Evolutionary conservation across 2,888 invertebrate species (phyloP), one percentile per base, ranked within the genome.

Genomic region (Lingula anatina): DNA sequence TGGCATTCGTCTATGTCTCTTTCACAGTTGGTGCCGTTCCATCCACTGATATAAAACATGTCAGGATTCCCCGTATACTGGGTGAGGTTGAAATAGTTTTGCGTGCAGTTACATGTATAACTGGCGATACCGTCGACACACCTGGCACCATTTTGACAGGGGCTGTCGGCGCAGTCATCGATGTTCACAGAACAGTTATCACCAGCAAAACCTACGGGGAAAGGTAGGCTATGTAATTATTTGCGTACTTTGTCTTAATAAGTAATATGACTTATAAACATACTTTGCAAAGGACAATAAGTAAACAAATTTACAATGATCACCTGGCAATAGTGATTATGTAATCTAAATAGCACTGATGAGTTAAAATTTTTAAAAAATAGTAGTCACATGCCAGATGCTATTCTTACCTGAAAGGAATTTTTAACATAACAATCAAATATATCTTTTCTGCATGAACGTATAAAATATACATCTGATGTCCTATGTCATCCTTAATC

Each of bases 41-140:
- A 75, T 0, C 69, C n/a, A n/a, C 71, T 18, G 65, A 50, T 18
- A 54, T 15, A 50, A 68, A 70, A 3, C 31, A 12, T 44, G 92
- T 93, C 51, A 18, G 44, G 61, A 60, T 60, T 43, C 56, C 41
- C 18, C 2, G 7, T 15, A 31, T 18, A 44, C 2, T n/a, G 35
- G 35, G 3, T 44, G 27, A 35, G 36, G 35, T 2, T 36, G 1
- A 21, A 25, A 5, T 25, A 24, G n/a, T 35, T 23, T 24, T 35
- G 28, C 2, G 1, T n/a, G n/a, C 44, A 44, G 7, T 36, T 31
- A 21, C 44, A 27, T n/a, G 9, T 4, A 23, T 27, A 48, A 5
- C 36, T 27, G 9, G 43, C 48, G 35, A 25, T 2, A 12, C 21
- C 42, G 49, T 67, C 56, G 5, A 31, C 35, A 46, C 65, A 65